A percentile compares a stretch with the other conserved stretches of the same genome.
These are phyloP conservation scores for Anabas testudineus DNA, from an alignment of 2,797 vertebrate genomes.

Conservation along the genomic window DNA sequence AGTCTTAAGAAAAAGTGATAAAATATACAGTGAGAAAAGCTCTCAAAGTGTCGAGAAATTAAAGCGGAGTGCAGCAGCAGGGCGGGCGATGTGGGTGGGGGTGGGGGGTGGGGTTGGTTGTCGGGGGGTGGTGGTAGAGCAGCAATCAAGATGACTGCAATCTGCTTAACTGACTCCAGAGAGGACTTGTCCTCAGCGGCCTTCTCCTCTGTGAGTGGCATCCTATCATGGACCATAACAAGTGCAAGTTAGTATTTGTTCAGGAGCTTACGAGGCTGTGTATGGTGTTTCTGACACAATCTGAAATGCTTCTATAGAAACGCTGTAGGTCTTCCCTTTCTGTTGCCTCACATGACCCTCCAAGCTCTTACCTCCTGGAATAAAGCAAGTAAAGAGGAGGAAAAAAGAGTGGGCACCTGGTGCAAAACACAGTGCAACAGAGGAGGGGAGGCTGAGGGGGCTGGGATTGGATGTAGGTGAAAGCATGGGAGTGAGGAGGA, in stretches of 20 bases:
- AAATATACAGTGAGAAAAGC: slow-evolving; percentile 92
- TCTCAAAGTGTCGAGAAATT: slow-evolving; percentile 87
- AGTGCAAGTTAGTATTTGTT: slow-evolving; percentile 10
- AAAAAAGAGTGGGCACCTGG: background rate
- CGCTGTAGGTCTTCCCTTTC: background rate
- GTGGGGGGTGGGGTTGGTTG: slow-evolving; percentile 41
- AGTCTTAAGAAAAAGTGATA: slow-evolving; percentile 91
- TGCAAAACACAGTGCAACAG: slow-evolving; percentile 32
- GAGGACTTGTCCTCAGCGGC: slow-evolving; percentile 65
- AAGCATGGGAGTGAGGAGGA: slow-evolving; percentile 13
- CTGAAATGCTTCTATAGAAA: background rate
- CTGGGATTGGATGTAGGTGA: slow-evolving; percentile 38
- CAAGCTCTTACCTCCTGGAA: background rate
- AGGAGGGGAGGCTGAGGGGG: slow-evolving; percentile 42
- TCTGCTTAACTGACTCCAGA: slow-evolving; percentile 82
- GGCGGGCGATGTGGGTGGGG: slow-evolving; percentile 67
- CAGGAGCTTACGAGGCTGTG: background rate
- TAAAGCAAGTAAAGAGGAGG: slow-evolving; percentile 9
- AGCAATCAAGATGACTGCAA: slow-evolving; percentile 80
- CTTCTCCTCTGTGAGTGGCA: slow-evolving; percentile 33
- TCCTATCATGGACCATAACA: background rate
- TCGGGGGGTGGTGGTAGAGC: slow-evolving; percentile 67
- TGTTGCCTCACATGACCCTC: background rate
- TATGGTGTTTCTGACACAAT: background rate
- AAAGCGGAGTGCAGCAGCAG: slow-evolving; percentile 83